phyloP scores from a whole-genome alignment of 2,113 vertebrate species.

The Manacus vitellinus region DNA sequence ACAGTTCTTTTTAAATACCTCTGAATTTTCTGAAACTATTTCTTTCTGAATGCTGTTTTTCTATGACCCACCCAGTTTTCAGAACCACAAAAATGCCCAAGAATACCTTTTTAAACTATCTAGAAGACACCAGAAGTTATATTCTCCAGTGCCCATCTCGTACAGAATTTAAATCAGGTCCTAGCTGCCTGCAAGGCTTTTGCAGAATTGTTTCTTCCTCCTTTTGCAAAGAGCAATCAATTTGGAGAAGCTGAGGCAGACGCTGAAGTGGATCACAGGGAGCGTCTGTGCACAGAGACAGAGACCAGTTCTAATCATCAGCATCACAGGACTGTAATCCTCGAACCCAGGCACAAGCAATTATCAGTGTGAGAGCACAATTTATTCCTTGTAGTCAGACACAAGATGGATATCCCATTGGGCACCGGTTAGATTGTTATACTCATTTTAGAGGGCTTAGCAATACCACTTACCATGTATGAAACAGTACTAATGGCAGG shows the following conservation, averaged over 20 bases:
- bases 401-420: slow-evolving; percentile 19
- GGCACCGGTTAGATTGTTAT: not conserved
- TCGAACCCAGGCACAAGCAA: slow-evolving; percentile 15
- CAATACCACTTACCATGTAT: not conserved
- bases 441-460: slow-evolving; percentile 18
- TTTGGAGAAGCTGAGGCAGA: not conserved
- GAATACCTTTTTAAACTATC: not conserved
- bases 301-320: not conserved
- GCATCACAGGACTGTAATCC: not conserved
- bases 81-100: not conserved
- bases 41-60: not conserved
- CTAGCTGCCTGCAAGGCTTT: not conserved
- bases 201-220: not conserved
- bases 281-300: not conserved
- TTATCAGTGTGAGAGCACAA: slow-evolving; percentile 25
- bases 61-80: not conserved
- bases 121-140: not conserved
- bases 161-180: not conserved
- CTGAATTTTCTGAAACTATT: not conserved
- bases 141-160: not conserved
- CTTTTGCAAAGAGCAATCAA: not conserved
- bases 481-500: not conserved
- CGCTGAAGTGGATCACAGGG: not conserved
- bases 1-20: not conserved
- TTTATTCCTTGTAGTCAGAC: slow-evolving; percentile 22